Base-by-base conservation (phyloP, 1,140 invertebrate species). In the Asbolus verrucosus region DNA sequence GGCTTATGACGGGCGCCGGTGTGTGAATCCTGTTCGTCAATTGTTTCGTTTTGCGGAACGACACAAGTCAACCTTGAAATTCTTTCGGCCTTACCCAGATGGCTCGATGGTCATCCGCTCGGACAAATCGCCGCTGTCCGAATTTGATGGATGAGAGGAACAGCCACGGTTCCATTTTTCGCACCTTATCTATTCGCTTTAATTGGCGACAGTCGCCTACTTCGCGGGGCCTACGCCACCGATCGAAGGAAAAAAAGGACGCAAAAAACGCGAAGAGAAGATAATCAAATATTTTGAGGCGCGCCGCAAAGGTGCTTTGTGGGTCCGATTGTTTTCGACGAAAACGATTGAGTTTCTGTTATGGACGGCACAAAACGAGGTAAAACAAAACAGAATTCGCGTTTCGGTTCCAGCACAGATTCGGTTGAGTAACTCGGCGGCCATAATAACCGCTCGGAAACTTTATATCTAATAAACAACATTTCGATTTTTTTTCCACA, bases 21-120 rank as follows among this genome's bases (percentile, higher is more conserved):
- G 65, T 67, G 59, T 67, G 30, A 67, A 67, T 67, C 65, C 65
- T 67, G 65, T 33, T 30, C 41, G 33, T 54, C 65, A 67, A 67
- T 67, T 67, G 65, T 67, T 67, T 67, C 59, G 65, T 67, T 67
- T 24, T 67, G 65, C 65, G 65, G 65, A 67, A 67, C 65, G 65
- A n/a, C 14, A 54, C 46, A 65, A 67, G 65, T 67, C 65, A 67
- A 54, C 65, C 65, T 67, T 67, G 65, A 67, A 67, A 59, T 67
- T 54, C 46, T 54, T 54, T 27, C 46, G 27, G 46, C 46, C 19
- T 54, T 54, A 54, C 46, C 46, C 46, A 54, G 46, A 54, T 54
- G 33, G 33, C 11, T 36, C 11, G 33, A 36, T 36, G 33, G 5
- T 36, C 11, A 6, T 4, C 33, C 5, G 6, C 5, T 11, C 11